These are phyloP conservation scores for Xenopus laevis DNA, from an alignment of 2,113 vertebrate species.

Conservation along the genomic window DNA sequence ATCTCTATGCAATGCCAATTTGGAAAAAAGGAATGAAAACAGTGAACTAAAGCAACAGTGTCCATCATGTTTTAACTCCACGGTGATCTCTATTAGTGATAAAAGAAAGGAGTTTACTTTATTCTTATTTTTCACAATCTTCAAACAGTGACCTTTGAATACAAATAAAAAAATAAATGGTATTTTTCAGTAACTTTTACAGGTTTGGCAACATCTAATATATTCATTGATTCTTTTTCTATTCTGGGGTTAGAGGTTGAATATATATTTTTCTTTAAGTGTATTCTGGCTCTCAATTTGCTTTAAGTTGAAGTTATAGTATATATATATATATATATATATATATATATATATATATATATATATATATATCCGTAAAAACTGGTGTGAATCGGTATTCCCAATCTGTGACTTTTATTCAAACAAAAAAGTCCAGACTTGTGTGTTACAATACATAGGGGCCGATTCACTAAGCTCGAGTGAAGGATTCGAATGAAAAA, in stretches of 20 bases:
- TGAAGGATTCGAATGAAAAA: too few relatives aligned
- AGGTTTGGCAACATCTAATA: constrained; percentile 7
- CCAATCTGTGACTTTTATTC: too few relatives aligned
- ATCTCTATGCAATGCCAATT: not conserved
- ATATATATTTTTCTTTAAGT: constrained; percentile 12
- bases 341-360: too few relatives aligned
- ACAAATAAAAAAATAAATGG: constrained; percentile 18
- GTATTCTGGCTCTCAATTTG: not conserved
- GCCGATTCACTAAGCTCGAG: too few relatives aligned
- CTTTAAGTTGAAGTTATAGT: not conserved
- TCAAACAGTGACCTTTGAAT: constrained; percentile 16
- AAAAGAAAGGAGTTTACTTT: constrained; percentile 12
- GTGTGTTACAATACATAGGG: too few relatives aligned
- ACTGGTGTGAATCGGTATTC: too few relatives aligned
- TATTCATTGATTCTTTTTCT: constrained; percentile 16
- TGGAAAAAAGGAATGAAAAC: not conserved
- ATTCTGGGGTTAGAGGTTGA: constrained; percentile 6
- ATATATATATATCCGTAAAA: too few relatives aligned
- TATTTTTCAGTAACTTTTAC: not conserved
- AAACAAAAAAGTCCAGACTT: too few relatives aligned
- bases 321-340: too few relatives aligned
- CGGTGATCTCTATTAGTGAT: constrained; percentile 1
- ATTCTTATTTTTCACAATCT: not conserved
- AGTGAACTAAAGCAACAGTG: not conserved
- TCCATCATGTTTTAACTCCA: constrained; percentile 7